Percentiles rank a stretch among this genome's conserved stretches.
phyloP scores from a whole-genome alignment of 1,140 invertebrate genomes.

The Procambarus virginalis region DNA sequence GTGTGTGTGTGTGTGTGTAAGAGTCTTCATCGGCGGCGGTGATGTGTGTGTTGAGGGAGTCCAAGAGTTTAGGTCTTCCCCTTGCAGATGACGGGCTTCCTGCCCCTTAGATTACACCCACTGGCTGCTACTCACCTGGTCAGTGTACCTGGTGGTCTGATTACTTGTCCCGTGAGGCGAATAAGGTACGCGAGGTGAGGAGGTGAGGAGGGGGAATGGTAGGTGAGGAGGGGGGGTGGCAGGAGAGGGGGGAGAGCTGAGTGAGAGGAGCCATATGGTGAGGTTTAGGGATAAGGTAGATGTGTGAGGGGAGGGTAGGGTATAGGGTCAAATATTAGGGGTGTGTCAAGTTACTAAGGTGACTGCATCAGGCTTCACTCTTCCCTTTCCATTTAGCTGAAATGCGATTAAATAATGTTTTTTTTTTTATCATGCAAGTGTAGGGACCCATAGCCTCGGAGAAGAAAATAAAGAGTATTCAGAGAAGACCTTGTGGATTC shows the following conservation, averaged over 20 bases:
- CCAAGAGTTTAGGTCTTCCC: slow-evolving; percentile 16
- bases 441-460: too few species aligned
- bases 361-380: too few species aligned
- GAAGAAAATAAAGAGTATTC: too few species aligned
- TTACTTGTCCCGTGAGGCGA: background rate
- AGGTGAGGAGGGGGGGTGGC: background rate
- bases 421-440: too few species aligned
- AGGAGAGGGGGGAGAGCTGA: background rate
- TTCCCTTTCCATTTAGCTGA: too few species aligned
- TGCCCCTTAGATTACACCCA: background rate
- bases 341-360: too few species aligned
- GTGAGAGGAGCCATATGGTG: too few species aligned
- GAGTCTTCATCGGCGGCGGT: slow-evolving; percentile 14
- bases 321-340: background rate
- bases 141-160: background rate
- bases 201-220: background rate
- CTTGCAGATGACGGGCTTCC: slow-evolving; percentile 13
- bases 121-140: background rate
- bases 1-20: background rate
- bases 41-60: background rate
- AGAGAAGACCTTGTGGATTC: too few species aligned
- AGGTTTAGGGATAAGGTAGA: too few species aligned
- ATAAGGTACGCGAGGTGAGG: background rate
- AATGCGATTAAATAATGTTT: too few species aligned
- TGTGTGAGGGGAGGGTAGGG: background rate